Evolutionary conservation across 2,888 invertebrate species (phyloP), one percentile per base, ranked within the genome.

Genomic region (Ecliptopera silaceata): DNA sequence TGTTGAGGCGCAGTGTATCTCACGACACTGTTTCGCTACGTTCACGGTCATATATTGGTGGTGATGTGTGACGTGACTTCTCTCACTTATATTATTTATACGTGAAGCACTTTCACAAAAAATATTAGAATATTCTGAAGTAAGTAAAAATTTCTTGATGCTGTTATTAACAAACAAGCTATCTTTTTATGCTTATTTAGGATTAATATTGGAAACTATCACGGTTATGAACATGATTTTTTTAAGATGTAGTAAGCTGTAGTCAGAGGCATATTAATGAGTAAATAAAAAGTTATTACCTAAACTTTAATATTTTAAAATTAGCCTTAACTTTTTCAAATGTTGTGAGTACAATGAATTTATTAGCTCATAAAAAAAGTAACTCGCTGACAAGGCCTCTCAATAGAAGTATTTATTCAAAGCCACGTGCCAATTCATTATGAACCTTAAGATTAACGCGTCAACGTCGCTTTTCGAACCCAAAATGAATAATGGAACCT

Each of bases 401-500:
- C 56, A 56, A 62, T 60, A 31, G 48, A 58, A 29, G 41, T 44
- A 51, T 51, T 55, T 55, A 64, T 66, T 47, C 15, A 36, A 26
- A 47, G 26, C 12, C 26, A 46, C 54, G 47, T 34, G 52, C 62
- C 64, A 62, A 64, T 56, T 58, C 47, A 67, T 65, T 64, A 65
- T 62, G 59, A 51, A 55, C 66, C 58, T 58, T 69, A 64, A 57
- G 38, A 50, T 45, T 10, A 44, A 49, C 49, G 46, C 44, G 47
- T 60, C 59, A 66, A 56, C 42, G 62, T 55, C 50, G 29, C 52
- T 53, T 61, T 62, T 57, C 50, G 13, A 55, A 48, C 41, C 34
- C 26, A 63, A 66, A 69, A 66, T 64, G 63, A 64, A 66, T 66
- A 69, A 67, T 63, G 59, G 61, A 66, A 65, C 61, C 66, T 52